Base-by-base conservation (phyloP, 2,888 invertebrate species). In the Chromoteleia sp. region DNA sequence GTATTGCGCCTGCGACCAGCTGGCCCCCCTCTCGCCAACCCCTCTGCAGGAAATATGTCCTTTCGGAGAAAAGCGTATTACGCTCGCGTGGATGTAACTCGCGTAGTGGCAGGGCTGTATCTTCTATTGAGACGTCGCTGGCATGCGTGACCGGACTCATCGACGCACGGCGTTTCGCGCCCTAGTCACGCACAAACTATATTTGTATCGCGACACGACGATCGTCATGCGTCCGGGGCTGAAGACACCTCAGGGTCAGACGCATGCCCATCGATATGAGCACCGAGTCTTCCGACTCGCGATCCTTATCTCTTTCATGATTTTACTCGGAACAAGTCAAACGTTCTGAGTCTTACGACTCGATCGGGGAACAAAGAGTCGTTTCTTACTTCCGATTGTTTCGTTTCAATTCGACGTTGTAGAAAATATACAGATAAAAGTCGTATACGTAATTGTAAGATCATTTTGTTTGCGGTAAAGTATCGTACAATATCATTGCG, bases 151-250 rank as follows among this genome's bases (percentile, higher is more conserved):
- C 76, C 74, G 48, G 84, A 84, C 85, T 85, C 85, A 86, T 86
- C 85, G 85, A 85, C 85, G 79, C 82, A 82, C 83, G 83, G 85
- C 83, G 86, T 85, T 89, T 89, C 87, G 84, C 85, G 87, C 87
- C 86, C 89, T 52, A 85, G 88, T 90, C 90, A 90, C 90, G 90
- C 87, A 89, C 87, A 89, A 89, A 90, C 88, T 89, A 89, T 89
- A 89, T 90, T 90, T 87, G 89, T 87, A 80, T 80, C 82, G 59
- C 74, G 74, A 59, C 74, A 81, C 76, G 71, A 74, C 74, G 77
- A 82, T 77, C 82, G 63, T 77, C 74, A 59, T 65, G 76, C 70
- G 83, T 73, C 61, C 82, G 65, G 84, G 89, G 85, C 85, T 85
- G 85, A 88, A 88, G 88, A 88, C 86, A 87, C 86, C 85, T 89